Evolutionary conservation across 2,113 vertebrate genomes (phyloP).

Genomic region (Macrotus californicus): DNA sequence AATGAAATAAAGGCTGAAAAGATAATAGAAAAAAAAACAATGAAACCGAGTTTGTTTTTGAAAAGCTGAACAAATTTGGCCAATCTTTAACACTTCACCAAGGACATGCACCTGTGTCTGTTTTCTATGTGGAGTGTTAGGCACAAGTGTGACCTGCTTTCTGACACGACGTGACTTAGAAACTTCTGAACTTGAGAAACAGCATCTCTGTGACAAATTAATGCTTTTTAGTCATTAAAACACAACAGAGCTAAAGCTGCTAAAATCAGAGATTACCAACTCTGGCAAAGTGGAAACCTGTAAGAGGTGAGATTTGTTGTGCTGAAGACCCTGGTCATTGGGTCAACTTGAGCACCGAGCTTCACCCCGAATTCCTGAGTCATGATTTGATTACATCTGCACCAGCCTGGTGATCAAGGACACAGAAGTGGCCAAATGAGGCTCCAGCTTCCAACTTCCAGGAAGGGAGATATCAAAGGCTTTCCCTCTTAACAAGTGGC

Average conservation of each 20-base stretch:
- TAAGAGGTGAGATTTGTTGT: background rate
- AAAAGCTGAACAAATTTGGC: background rate
- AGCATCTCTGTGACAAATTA: background rate
- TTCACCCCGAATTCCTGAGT: background rate
- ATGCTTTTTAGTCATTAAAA: background rate
- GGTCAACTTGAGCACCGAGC: background rate
- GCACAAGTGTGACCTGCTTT: background rate
- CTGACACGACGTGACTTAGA: background rate
- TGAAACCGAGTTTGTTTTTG: background rate
- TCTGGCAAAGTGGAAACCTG: background rate
- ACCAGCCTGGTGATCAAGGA: background rate
- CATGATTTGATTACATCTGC: background rate
- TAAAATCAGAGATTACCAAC: background rate
- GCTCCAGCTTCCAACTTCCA: accelerated
- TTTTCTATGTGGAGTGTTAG: background rate
- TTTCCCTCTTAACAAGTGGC: background rate
- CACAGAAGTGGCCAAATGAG: background rate
- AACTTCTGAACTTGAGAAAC: background rate
- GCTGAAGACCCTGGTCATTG: background rate
- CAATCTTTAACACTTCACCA: background rate
- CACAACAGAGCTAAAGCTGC: background rate
- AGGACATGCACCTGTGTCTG: background rate
- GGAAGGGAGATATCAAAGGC: background rate
- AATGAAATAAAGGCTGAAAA: too few relatives aligned
- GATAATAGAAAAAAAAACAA: too few relatives aligned